These are phyloP conservation scores for Rosalia funebris DNA, from an alignment of 2,888 invertebrate genomes.

Conservation along the genomic window DNA sequence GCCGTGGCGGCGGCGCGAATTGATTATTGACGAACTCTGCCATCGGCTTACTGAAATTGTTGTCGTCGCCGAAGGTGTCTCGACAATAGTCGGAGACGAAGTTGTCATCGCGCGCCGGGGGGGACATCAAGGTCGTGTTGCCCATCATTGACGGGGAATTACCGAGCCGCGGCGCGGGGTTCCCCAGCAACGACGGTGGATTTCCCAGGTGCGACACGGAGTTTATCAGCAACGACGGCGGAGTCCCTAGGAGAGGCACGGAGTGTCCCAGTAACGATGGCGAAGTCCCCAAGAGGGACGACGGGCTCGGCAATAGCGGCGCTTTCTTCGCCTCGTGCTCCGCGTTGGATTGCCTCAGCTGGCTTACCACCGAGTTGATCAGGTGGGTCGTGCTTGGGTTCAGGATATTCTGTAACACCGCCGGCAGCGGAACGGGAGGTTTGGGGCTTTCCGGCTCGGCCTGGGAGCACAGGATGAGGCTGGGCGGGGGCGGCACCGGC, in stretches of 20 bases:
- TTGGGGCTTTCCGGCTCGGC: slow-evolving; percentile 29
- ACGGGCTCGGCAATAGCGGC: slow-evolving; percentile 14
- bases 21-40: slow-evolving; percentile 3
- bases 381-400: slow-evolving; percentile 40
- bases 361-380: slow-evolving; percentile 41
- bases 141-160: not conserved
- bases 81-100: slow-evolving; percentile 16
- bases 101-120: slow-evolving; percentile 34
- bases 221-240: slow-evolving; percentile 13
- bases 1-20: not conserved
- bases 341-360: slow-evolving; percentile 25
- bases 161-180: not conserved
- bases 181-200: slow-evolving; percentile 4
- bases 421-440: not conserved
- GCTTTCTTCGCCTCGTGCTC: slow-evolving; percentile 19
- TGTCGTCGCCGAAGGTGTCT: slow-evolving; percentile 2
- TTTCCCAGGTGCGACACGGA: slow-evolving; percentile 1
- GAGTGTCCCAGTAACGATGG: not conserved
- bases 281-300: not conserved
- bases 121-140: slow-evolving; percentile 16
- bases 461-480: slow-evolving; percentile 32
- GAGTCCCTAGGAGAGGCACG: slow-evolving; percentile 6
- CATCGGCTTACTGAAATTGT: slow-evolving; percentile 13
- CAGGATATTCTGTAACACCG: slow-evolving; percentile 24
- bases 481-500: slow-evolving; percentile 38